Conservation (phyloP, 2,113 vertebrate species). For the Indicator maculatus region DNA sequence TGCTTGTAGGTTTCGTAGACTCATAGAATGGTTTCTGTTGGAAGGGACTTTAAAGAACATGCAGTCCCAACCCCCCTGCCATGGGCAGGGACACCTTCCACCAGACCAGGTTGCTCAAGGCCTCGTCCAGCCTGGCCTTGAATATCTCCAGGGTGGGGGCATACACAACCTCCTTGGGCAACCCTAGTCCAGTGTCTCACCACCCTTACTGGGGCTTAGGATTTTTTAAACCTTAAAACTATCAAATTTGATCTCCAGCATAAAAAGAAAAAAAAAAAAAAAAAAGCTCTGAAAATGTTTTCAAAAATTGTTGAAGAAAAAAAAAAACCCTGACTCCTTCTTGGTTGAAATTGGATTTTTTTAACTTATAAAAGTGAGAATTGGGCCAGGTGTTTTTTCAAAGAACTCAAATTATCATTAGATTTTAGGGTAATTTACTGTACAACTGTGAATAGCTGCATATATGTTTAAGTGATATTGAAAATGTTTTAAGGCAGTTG, state of each 20-base stretch:
- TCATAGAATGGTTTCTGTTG: too few species aligned
- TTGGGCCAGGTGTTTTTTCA: not conserved
- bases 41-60: too few species aligned
- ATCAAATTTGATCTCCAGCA: not conserved
- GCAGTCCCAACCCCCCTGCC: too few species aligned
- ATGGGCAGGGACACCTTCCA: too few species aligned
- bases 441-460: not conserved
- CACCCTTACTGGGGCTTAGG: not conserved
- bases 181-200: too few species aligned
- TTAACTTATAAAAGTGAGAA: not conserved
- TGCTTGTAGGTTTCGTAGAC: not conserved
- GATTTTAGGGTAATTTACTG: slow-evolving; percentile 27
- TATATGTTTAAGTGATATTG: slow-evolving; percentile 38
- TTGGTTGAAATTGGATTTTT: not conserved
- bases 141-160: too few species aligned
- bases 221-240: not conserved
- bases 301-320: not conserved
- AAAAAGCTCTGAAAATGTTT: not conserved
- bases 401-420: slow-evolving; percentile 3
- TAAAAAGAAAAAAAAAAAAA: not conserved
- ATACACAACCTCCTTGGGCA: too few species aligned
- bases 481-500: slow-evolving; percentile 52
- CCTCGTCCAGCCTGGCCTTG: too few species aligned
- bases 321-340: not conserved
- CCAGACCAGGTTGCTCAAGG: too few species aligned